phyloP scores from a whole-genome alignment of 2,888 invertebrate genomes.

The Cosmia pyralina region DNA sequence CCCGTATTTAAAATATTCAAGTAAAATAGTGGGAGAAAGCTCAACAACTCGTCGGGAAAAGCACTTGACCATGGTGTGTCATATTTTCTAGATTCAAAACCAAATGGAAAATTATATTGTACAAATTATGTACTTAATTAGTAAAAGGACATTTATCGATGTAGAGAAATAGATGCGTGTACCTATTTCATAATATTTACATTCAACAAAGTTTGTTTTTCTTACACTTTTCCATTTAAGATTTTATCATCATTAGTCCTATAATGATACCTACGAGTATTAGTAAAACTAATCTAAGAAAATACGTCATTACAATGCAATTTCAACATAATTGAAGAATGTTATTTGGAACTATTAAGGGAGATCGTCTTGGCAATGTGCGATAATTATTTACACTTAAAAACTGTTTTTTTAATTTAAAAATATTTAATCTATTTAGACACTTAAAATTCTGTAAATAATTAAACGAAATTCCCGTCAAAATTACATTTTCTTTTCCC shows the following conservation, averaged over 20 bases:
- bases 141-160: not conserved
- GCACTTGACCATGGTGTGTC: not conserved
- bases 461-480: not conserved
- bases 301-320: not conserved
- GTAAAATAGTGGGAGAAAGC: not conserved
- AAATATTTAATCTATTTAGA: not conserved
- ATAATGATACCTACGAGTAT: not conserved
- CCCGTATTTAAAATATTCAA: not conserved
- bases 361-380: not conserved
- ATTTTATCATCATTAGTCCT: constrained; percentile 3
- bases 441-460: not conserved
- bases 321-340: not conserved
- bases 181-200: no score
- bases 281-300: constrained; percentile 1
- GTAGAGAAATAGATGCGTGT: no score
- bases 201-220: not conserved
- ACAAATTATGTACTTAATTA: not conserved
- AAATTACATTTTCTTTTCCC: constrained; percentile 3
- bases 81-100: not conserved
- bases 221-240: not conserved
- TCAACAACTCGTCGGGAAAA: not conserved
- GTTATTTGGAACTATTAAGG: not conserved
- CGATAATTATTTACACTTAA: not conserved
- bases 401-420: no score
- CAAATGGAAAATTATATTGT: not conserved